Base-by-base conservation (phyloP, 2,797 vertebrate genomes). In the Coccyzus lansbergi region DNA sequence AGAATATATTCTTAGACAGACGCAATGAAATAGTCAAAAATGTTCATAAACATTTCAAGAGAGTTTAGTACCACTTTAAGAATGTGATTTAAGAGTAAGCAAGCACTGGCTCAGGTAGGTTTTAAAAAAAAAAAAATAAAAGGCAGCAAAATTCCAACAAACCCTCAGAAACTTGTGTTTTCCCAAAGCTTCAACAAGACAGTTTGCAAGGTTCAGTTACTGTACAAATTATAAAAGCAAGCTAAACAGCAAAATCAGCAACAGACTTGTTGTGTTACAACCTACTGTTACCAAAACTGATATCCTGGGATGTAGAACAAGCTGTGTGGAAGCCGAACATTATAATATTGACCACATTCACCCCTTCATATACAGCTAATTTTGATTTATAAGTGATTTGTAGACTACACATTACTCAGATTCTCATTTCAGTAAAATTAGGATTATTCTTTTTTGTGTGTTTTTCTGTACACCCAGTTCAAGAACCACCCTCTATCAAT, bases 341-440 rank as follows among this genome's bases (percentile, higher is more conserved):
- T 69, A 20, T 25, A 49, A 69, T 3, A 13, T 15, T 62, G 36
- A 64, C 33, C 59, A 62, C 24, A 86, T 64, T 69, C 36, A 58
- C 64, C 64, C 42, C 42, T 71, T 75, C 24, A 17, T n/a, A 63
- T 15, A 11, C 15, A 65, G 28, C 10, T 65, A 12, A 10, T 65
- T 40, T 85, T 72, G 31, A 80, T 69, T 92, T 88, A 78, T 56
- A 83, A 65, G 65, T 56, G 40, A 60, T 92, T 90, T 92, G 83
- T 58, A 40, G 18, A 52, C 29, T 38, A 36, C 5, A n/a, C 81
- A 78, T 79, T 59, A 63, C 67, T 51, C 34, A 71, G 56, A 49
- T 62, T 78, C 15, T 59, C 5, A 38, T 65, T 94, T 55, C 69
- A 78, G 22, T 18, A 79, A 56, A 83, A 18, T 7, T 22, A 44